Base-by-base conservation (phyloP, 2,888 invertebrate species). In the Tuberolachnus salignus region DNA sequence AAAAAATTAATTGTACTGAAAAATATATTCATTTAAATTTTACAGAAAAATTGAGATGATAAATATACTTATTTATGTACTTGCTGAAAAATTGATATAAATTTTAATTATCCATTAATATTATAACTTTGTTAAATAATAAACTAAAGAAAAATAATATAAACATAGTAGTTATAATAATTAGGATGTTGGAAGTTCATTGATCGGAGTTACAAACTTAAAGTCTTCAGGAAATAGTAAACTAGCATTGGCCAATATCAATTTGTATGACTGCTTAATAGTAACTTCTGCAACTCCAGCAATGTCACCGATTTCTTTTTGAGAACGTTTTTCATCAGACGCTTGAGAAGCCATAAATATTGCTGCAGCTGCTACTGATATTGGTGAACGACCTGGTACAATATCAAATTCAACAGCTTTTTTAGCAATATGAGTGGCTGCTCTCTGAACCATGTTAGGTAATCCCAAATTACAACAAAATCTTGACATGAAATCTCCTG, bases 291-390 rank as follows among this genome's bases (percentile, higher is more conserved):
- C 98, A 0, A 97, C 98, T 53, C 98, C 98, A 51, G 98, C 97
- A 83, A 98, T 95, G 84, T 98, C 98, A 0, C 98, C 97, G 83
- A 99, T 98, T 87, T 99, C 98, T 86, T 97, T 97, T 85, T 97
- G 97, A 82, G 94, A 94, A 83, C 94, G 91, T 85, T 98, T 94
- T 84, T 95, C 93, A 83, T 94, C 95, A 0, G 95, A 96, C 0
- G 97, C 96, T 92, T 84, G 98, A 16, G 97, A 97, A 2, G 99
- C 98, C 98, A 99, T 98, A 84, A 98, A 99, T 84, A 99, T 99
- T 74, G 99, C 98, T 67, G 99, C 98, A 10, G 99, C 99, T 0
- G 99, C 97, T 1, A 99, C 97, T 0, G 98, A 98, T 82, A 99
- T 98, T 0, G 99, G 99, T 80, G 98, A 98, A 84, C 98, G 90